These are phyloP conservation scores for Oryzias melastigma DNA, from an alignment of 2,113 vertebrate genomes.

Conservation along the genomic window DNA sequence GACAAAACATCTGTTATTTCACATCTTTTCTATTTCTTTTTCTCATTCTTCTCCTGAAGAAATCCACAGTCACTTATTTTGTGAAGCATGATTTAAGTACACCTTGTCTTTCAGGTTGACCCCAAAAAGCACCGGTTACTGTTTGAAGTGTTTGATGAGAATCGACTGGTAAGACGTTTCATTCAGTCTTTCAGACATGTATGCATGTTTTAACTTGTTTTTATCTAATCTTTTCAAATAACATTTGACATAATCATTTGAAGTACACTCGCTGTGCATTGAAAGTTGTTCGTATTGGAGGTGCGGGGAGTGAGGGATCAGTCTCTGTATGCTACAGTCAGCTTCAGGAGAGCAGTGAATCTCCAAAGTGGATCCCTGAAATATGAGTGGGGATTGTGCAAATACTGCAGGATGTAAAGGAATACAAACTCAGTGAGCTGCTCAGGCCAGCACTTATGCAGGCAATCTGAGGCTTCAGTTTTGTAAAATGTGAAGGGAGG, in stretches of 20 bases:
- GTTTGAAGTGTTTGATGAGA: conserved; percentile 98
- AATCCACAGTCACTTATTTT: not conserved
- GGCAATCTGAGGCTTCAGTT: too few species aligned
- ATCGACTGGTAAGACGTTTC: conserved; percentile 89
- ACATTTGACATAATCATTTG: not conserved
- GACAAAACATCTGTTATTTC: not conserved
- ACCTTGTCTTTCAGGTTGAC: conserved; percentile 80
- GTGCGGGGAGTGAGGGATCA: not conserved
- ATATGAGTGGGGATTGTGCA: not conserved
- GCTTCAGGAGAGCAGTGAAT: not conserved
- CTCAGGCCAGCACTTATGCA: too few species aligned
- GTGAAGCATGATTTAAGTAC: conserved; percentile 11
- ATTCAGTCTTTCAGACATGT: not conserved
- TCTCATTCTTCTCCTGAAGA: too few species aligned
- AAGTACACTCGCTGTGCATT: not conserved
- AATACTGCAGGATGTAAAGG: not conserved
- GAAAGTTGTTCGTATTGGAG: not conserved
- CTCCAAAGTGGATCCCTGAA: not conserved
- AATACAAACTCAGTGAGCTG: too few species aligned
- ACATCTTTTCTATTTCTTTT: not conserved
- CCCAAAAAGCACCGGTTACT: conserved; percentile 90
- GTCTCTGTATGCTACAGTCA: not conserved
- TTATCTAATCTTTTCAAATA: not conserved
- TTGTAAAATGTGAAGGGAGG: too few species aligned
- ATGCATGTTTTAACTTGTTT: not conserved